phyloP scores from a whole-genome alignment of 2,888 invertebrate species.

The Flexamia atlantica region DNA sequence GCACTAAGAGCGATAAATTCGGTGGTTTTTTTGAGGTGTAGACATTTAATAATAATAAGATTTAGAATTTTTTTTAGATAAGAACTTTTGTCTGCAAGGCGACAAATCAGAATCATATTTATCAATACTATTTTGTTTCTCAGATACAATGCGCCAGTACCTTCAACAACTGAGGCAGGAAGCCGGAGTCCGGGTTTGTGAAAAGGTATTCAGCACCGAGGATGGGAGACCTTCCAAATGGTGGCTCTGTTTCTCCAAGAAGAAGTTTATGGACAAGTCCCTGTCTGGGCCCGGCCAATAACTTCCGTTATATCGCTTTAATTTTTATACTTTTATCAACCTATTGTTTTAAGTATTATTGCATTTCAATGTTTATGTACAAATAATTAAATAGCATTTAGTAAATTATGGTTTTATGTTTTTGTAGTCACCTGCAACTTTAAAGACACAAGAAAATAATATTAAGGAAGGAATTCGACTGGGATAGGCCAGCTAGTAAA shows the following conservation, averaged over 20 bases:
- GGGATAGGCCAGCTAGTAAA: no score
- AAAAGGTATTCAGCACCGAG: conserved; percentile 91
- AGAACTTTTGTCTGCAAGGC: no score
- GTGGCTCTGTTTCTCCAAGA: conserved; percentile 99
- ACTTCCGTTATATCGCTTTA: conserved; percentile 67
- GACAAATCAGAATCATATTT: no score
- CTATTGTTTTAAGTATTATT: not conserved
- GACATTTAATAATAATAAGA: no score
- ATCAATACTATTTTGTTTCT: no score
- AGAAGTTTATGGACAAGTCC: conserved; percentile 99
- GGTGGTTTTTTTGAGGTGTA: no score
- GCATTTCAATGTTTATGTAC: not conserved
- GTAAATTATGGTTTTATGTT: not conserved
- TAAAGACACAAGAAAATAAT: no score
- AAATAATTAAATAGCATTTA: not conserved
- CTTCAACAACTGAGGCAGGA: conserved; percentile 97
- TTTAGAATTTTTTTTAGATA: no score
- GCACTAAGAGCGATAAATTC: no score
- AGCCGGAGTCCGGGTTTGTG: conserved; percentile 93
- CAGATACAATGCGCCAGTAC: conserved; percentile 91
- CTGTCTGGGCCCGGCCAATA: conserved; percentile 92
- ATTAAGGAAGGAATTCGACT: no score
- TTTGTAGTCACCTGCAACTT: not conserved
- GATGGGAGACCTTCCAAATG: conserved; percentile 99
- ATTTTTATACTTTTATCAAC: not conserved